Evolutionary conservation across 2,113 vertebrate species (phyloP).

Genomic region (Elachura formosa): DNA sequence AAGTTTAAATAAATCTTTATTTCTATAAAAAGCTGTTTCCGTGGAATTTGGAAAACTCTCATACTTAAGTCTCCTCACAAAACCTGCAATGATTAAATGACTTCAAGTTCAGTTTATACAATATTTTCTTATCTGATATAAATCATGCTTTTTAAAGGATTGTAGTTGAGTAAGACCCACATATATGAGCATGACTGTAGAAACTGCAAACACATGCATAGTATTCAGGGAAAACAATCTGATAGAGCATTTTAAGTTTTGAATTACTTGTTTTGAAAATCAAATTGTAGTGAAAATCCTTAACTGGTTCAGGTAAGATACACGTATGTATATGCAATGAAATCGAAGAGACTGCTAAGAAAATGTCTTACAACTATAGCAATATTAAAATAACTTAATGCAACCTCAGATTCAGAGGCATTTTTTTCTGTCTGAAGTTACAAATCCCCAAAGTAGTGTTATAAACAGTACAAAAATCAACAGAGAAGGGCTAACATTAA

Average conservation of each 20-base stretch:
- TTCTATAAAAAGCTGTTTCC: constrained; percentile 58
- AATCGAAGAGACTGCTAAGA: constrained; percentile 60
- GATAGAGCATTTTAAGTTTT: constrained; percentile 3
- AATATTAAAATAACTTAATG: constrained; percentile 73
- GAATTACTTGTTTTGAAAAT: constrained; percentile 45
- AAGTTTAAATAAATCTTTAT: constrained; percentile 30
- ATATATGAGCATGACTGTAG: constrained; percentile 33
- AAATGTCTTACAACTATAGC: constrained; percentile 45
- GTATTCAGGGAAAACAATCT: constrained; percentile 39
- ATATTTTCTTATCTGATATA: not conserved
- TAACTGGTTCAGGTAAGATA: constrained; percentile 59
- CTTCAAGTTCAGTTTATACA: not conserved
- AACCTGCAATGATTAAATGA: not conserved
- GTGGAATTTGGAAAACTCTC: constrained; percentile 60
- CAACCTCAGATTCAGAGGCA: constrained; percentile 59
- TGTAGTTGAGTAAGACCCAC: constrained; percentile 22
- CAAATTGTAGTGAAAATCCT: constrained; percentile 80
- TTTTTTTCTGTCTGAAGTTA: constrained; percentile 56
- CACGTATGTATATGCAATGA: constrained; percentile 43
- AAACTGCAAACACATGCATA: constrained; percentile 42
- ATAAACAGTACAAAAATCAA: constrained; percentile 68
- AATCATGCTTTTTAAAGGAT: constrained; percentile 61
- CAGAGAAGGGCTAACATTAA: constrained; percentile 47
- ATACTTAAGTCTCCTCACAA: not conserved
- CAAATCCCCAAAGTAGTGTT: constrained; percentile 76